Evolutionary conservation across 1,140 invertebrate species (phyloP).

Genomic region (Drosophila pachea): DNA sequence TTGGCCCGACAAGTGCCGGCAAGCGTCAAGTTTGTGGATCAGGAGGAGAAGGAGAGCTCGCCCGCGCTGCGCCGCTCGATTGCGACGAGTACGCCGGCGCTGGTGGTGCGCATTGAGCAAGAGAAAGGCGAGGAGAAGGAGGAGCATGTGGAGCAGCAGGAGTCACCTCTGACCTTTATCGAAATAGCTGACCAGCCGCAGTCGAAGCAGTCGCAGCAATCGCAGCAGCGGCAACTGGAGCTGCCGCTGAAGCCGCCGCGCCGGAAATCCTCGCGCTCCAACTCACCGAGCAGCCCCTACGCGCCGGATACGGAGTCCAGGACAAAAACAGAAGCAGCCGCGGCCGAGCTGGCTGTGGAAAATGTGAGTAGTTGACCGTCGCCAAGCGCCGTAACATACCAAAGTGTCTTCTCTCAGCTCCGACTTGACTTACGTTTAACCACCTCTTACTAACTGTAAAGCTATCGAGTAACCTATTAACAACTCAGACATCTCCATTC

Average conservation of each 20-base stretch:
- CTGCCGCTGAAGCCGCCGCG: slow-evolving; percentile 71
- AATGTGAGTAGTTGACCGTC: slow-evolving; percentile 58
- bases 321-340: neutral
- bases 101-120: slow-evolving; percentile 59
- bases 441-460: slow-evolving; percentile 40
- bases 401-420: neutral
- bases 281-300: slow-evolving; percentile 58
- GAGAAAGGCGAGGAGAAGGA: slow-evolving; percentile 19
- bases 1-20: slow-evolving; percentile 7
- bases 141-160: slow-evolving; percentile 8
- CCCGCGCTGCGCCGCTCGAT: slow-evolving; percentile 53
- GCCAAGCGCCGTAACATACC: slow-evolving; percentile 1
- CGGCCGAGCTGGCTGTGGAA: slow-evolving; percentile 17
- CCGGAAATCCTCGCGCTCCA: slow-evolving; percentile 68
- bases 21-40: slow-evolving; percentile 59
- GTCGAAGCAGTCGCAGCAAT: too few relatives aligned
- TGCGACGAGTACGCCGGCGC: slow-evolving; percentile 72
- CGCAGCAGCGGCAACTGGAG: slow-evolving; percentile 46
- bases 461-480: too few relatives aligned
- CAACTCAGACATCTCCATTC: too few relatives aligned
- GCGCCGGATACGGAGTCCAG: slow-evolving; percentile 22
- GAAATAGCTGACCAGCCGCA: slow-evolving; percentile 49
- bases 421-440: slow-evolving; percentile 26
- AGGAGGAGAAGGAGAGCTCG: slow-evolving; percentile 28
- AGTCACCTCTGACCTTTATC: slow-evolving; percentile 17